Base-by-base conservation (phyloP, 2,888 invertebrate genomes). In the Noctua janthe region DNA sequence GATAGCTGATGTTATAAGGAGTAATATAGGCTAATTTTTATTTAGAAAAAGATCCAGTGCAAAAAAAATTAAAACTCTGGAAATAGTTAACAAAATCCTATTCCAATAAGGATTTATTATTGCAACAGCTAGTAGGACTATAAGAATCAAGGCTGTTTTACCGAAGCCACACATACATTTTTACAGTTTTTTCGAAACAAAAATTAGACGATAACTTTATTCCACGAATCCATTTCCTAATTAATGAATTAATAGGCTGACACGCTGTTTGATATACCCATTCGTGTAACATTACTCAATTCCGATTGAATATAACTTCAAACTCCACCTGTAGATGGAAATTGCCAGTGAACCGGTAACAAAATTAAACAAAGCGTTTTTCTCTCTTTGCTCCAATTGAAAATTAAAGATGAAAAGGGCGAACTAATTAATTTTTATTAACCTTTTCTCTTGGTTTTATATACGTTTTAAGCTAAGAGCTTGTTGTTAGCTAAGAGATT, bases 361-460 rank as follows among this genome's bases (percentile, higher is more conserved):
- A 29, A 56, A 70, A 82, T 49, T 47, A 70, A 82, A 76, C 39
- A 82, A 76, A 56, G 15, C 69, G 10, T 51, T 76, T 54, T 82
- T 70, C 47, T 62, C 39, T 76, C 23, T 82, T 76, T 43, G 8
- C 39, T 76, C 7, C 29, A 39, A 17, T 49, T 39, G 23, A 82
- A 64, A 71, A 70, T 71, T 62, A 23, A 56, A 82, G 17, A 39
- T 20, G 35, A 76, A 70, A 54, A 54, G 39, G 35, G 39, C 0
- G 47, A 13, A 15, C 39, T 64, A 76, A 82, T 81, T 76, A 82
- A 64, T 64, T 71, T 49, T 56, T 71, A n/a, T 49, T 64, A 35
- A 49, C 49, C 17, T 82, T 82, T 75, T 64, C 17, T 49, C 69
- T 23, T 71, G 5, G 29, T 6, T 71, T 56, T 39, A n/a, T 56